These are phyloP conservation scores for Lophotis ruficrista DNA, from an alignment of 2,113 vertebrate genomes.

Conservation along the genomic window DNA sequence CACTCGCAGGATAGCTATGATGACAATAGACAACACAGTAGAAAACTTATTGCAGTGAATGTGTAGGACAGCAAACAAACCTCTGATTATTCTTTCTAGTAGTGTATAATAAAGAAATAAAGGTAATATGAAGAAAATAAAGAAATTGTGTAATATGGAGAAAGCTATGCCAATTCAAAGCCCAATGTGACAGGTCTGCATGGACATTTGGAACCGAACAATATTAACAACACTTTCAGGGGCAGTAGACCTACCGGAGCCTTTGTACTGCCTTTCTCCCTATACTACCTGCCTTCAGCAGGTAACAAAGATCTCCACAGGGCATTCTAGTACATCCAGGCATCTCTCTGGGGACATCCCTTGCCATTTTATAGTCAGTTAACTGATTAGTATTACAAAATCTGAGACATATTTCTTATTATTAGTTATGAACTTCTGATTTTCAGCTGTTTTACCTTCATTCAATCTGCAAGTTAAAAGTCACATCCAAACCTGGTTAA, in stretches of 20 bases:
- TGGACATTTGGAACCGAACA: neutral
- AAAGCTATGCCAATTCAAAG: neutral
- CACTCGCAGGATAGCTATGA: neutral
- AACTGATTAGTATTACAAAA: neutral
- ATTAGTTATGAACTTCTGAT: neutral
- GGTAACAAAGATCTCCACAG: neutral
- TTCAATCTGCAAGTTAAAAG: neutral
- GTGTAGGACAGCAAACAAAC: neutral
- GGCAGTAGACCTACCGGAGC: neutral
- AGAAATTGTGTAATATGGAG: neutral
- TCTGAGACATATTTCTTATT: neutral
- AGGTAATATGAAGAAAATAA: neutral
- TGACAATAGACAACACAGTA: neutral
- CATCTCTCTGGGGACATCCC: neutral
- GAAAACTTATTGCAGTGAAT: neutral
- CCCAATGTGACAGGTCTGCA: neutral
- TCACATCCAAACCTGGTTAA: neutral
- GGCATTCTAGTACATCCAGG: neutral
- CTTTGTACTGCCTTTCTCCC: neutral
- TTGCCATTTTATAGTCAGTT: neutral
- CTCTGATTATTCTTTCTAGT: neutral
- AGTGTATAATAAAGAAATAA: too few species aligned
- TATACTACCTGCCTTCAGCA: neutral
- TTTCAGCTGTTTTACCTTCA: neutral
- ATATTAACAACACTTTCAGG: neutral